Conservation (phyloP, 2,113 vertebrate species). For the Turnix velox region DNA sequence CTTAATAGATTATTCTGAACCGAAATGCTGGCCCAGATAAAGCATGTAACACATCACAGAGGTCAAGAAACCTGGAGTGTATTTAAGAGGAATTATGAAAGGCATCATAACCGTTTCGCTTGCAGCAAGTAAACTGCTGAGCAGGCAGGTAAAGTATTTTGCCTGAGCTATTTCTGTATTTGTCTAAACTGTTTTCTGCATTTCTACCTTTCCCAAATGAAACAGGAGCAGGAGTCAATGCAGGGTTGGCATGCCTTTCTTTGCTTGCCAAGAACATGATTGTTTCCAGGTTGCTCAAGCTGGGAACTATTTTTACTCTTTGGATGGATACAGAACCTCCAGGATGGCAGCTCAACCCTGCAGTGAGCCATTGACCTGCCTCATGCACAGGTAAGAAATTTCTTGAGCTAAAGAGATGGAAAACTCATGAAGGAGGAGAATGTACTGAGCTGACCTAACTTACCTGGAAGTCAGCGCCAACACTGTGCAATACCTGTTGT, state of each 20-base stretch:
- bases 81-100: background rate
- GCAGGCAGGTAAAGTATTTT: background rate
- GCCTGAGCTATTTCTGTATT: background rate
- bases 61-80: background rate
- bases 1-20: background rate
- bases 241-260: background rate
- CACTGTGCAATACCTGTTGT: accelerated
- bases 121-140: background rate
- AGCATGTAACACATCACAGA: background rate
- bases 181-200: too few relatives aligned
- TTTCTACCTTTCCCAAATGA: background rate
- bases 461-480: background rate
- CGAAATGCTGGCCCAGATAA: background rate
- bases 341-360: background rate
- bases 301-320: background rate
- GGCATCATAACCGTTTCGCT: background rate
- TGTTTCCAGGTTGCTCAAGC: background rate
- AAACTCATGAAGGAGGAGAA: background rate
- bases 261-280: background rate
- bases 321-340: background rate
- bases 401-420: background rate
- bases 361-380: background rate
- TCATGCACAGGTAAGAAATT: background rate
- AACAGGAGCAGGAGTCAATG: background rate
- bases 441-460: background rate